Base-by-base conservation (phyloP, 2,113 vertebrate species). In the Corvus moneduloides region DNA sequence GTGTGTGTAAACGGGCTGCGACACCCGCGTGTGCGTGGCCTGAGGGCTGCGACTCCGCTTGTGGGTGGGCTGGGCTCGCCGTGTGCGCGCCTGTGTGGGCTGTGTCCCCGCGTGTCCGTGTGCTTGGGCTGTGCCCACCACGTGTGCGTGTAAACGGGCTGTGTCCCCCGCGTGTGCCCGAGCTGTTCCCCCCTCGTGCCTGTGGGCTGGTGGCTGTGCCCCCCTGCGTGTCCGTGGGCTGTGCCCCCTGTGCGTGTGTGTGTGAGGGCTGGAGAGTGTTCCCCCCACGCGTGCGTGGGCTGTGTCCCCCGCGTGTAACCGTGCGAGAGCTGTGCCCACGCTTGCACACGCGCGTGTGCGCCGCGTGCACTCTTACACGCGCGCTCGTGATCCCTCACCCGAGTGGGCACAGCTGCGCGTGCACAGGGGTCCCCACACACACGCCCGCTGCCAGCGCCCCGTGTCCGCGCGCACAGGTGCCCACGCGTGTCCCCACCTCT, bases 291-390 rank as follows among this genome's bases (percentile, higher is more conserved):
- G 27, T 9, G 7, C 32, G 30, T 44, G 80, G 48, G 23, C 14
- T 10, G 18, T 11, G 64, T 22, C 23, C 64, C 52, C 10, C 11
- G 8, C 13, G 32, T 18, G 63, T 8, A 2, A 17, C 13, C 5
- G n/a, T 10, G 59, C 19, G 8, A 22, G 44, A 30, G 56, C 9
- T 5, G 13, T 15, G 6, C 19, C 66, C 85, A 8, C 75, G 6
- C 54, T 21, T 1, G 11, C 54, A 51, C 63, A 10, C 37, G 3
- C 27, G 44, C 27, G 44, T 4, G 63, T 37, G 48, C 71, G 3
- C 79, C 4, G 28, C 4, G 17, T 3, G 13, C 8, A 7, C 1
- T 32, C 22, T 59, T 4, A 8, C 37, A 22, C 41, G 1, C 1
- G 23, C 59, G 19, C 63, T 14, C 39, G 33, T 0, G 63, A 16